A percentile compares a stretch with the other conserved stretches of the same genome.
Conservation (phyloP, 2,888 invertebrate species). For the Lathronympha strigana region DNA sequence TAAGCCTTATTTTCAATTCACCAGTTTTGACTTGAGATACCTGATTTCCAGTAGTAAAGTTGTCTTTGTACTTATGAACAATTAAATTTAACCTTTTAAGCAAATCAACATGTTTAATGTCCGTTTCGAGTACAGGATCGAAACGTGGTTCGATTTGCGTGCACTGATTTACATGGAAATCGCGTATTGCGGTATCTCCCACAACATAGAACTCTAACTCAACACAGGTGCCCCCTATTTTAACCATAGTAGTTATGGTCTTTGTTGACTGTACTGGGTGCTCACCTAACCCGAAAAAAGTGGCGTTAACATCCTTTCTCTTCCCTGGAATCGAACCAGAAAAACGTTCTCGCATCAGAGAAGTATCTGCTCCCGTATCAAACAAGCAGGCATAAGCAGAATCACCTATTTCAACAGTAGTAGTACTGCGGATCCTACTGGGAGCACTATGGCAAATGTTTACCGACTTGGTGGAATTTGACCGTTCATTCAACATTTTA, state of each 20-base stretch:
- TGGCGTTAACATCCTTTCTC: background rate
- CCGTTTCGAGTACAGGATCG: background rate
- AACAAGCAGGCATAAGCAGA: background rate
- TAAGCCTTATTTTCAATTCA: conserved; percentile 34
- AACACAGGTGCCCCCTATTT: background rate
- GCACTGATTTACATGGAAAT: no score
- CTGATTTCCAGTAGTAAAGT: conserved; percentile 28
- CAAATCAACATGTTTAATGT: no score
- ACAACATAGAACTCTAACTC: background rate
- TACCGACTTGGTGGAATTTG: no score
- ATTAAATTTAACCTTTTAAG: background rate
- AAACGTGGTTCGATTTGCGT: background rate
- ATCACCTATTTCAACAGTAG: background rate
- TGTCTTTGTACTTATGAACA: background rate
- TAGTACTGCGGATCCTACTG: background rate
- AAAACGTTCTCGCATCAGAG: background rate
- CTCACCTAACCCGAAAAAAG: background rate
- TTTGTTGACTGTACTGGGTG: background rate
- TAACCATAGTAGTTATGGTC: background rate
- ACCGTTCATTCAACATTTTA: no score
- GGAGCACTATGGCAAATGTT: no score
- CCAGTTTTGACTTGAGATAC: conserved; percentile 38
- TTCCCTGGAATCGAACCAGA: background rate
- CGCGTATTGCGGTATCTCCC: no score
- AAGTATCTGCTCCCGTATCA: background rate